A percentile compares a stretch with the other conserved stretches of the same genome.
Conservation (phyloP, 2,113 vertebrate genomes). For the Rhizomys pruinosus region DNA sequence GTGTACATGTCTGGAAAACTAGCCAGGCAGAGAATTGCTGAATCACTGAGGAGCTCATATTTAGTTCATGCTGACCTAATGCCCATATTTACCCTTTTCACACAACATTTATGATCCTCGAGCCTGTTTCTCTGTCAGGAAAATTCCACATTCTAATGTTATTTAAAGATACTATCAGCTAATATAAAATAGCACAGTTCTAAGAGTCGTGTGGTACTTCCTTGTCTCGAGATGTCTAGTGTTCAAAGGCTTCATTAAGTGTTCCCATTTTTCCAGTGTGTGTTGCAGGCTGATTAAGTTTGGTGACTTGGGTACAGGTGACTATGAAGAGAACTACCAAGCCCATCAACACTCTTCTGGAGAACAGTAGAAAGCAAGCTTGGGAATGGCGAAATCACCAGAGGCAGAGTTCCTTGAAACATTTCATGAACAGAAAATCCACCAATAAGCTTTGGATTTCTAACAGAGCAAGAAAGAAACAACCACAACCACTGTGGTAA, state of each 20-base stretch:
- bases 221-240: background rate
- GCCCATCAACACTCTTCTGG: background rate
- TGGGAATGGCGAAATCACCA: background rate
- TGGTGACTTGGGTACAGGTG: background rate
- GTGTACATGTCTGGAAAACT: background rate
- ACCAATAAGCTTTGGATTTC: background rate
- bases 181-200: background rate
- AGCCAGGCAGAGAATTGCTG: background rate
- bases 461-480: background rate
- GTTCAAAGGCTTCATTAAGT: background rate
- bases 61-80: background rate
- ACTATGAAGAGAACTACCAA: background rate
- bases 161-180: background rate
- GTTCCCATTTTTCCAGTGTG: background rate
- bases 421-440: background rate
- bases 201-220: background rate
- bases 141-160: background rate
- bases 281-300: background rate
- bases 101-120: background rate
- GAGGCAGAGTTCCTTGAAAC: background rate
- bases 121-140: background rate
- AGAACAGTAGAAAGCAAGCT: background rate
- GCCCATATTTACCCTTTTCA: background rate
- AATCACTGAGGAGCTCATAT: background rate
- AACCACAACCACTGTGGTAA: background rate